Evolutionary conservation across 2,888 invertebrate genomes (phyloP), one percentile per base, ranked within the genome.

Genomic region (Zeuzera pyrina): DNA sequence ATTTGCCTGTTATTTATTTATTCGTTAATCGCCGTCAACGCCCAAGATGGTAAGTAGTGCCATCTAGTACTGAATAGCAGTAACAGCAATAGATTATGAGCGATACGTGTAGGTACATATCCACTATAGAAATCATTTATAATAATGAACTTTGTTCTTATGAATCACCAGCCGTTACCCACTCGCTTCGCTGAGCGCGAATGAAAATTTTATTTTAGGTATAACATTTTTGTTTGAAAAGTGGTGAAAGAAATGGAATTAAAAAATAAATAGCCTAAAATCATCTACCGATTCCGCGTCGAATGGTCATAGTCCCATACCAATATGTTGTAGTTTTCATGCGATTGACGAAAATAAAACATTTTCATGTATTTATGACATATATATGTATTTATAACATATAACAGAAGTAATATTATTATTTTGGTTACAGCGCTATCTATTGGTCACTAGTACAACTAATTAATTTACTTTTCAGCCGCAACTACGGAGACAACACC

Each of bases 11-110:
- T 31, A 57, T 27, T 31, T 55, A 27, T 28, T 64, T 3, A 49
- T 19, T 28, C 58, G 0, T 33, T 43, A 0, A 30, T 46, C 4
- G 51, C 44, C 2, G 45, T 39, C 2, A 38, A 22, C 15, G 47
- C 45, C 24, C 39, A 54, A 42, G 37, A 53, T 25, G 40, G 63
- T 64, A 40, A 49, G 61, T 52, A 31, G 0, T 41, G 59, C 49
- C 57, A 36, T 25, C 36, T 33, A 4, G 30, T 10, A 14, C 6
- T 1, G 15, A 29, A 22, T 36, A 34, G 31, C 3, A 15, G 8
- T 23, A 33, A 15, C 14, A 14, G 4, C 8, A 26, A 26, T 13
- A 2, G 2, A 15, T 16, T 10, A 14, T 21, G 2, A 2, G 27
- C 14, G 8, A 6, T 19, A n/a, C n/a, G n/a, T n/a, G n/a, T n/a